Evolutionary conservation across 2,797 vertebrate genomes (phyloP).

Genomic region (Cygnus olor): DNA sequence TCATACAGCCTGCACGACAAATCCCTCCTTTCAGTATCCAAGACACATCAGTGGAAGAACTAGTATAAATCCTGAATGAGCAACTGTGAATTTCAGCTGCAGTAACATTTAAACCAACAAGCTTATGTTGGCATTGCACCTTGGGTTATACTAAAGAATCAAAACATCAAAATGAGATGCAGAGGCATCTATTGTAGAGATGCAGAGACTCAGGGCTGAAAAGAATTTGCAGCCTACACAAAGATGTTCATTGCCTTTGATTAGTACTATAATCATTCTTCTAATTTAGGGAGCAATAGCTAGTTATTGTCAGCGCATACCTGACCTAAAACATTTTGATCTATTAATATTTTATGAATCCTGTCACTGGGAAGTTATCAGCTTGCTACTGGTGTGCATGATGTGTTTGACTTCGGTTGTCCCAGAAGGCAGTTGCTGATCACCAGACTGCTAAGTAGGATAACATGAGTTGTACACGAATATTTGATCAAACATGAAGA

Average conservation of each 20-base stretch:
- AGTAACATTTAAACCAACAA: background rate
- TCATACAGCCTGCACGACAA: background rate
- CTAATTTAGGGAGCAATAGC: background rate
- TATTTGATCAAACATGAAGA: conserved; percentile 33
- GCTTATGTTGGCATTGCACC: background rate
- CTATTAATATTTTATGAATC: conserved; percentile 2
- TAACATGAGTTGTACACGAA: background rate
- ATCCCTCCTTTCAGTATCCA: background rate
- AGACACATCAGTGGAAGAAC: background rate
- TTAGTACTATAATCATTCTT: background rate
- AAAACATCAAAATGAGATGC: background rate
- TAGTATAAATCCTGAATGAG: background rate
- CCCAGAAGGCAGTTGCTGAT: conserved; percentile 14
- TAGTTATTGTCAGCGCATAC: rapidly evolving
- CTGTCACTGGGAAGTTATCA: background rate
- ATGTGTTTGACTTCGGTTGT: background rate
- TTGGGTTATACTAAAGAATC: background rate
- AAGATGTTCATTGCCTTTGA: background rate
- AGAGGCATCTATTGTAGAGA: background rate
- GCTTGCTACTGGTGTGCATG: rapidly evolving
- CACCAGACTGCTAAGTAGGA: background rate
- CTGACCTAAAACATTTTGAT: background rate
- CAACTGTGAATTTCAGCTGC: background rate
- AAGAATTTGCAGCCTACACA: background rate
- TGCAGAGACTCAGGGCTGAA: background rate